Conservation (phyloP, 2,888 invertebrate genomes). For the Geotrupes spiniger region DNA sequence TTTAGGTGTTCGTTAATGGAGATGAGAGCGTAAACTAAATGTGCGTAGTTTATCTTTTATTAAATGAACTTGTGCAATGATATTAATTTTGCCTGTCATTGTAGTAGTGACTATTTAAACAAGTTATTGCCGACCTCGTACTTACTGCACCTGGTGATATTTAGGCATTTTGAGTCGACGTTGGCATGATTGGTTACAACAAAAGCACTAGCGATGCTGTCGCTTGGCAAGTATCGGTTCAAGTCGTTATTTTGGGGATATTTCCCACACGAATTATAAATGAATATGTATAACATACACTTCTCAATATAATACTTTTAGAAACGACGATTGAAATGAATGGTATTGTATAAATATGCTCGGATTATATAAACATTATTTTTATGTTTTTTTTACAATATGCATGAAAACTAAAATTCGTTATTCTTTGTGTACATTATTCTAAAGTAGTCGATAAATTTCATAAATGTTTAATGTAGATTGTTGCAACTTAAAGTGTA, state of each 20-base stretch:
- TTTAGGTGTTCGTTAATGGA: too few relatives aligned
- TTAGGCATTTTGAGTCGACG: neutral
- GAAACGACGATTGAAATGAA: constrained; percentile 18
- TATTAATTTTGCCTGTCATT: neutral
- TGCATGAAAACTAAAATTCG: constrained; percentile 18
- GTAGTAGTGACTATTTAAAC: neutral
- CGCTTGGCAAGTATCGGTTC: constrained; percentile 15
- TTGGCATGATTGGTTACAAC: constrained; percentile 4
- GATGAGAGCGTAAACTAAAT: too few relatives aligned
- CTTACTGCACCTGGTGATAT: neutral
- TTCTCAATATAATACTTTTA: constrained; percentile 15
- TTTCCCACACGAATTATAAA: constrained; percentile 22
- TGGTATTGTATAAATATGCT: constrained; percentile 13
- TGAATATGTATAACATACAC: constrained; percentile 17
- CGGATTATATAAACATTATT: constrained; percentile 5
- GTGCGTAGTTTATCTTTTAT: too few relatives aligned
- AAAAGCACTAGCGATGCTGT: constrained; percentile 21
- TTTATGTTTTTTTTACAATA: constrained; percentile 2
- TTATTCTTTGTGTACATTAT: constrained; percentile 12
- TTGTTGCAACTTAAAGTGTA: neutral
- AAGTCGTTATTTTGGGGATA: constrained; percentile 24
- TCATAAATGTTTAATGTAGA: constrained; percentile 10
- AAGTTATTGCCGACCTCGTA: neutral
- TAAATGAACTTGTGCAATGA: too few relatives aligned
- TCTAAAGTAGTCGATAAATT: constrained; percentile 8